phyloP scores from a whole-genome alignment of 2,113 vertebrate species.

The Vulpes vulpes region DNA sequence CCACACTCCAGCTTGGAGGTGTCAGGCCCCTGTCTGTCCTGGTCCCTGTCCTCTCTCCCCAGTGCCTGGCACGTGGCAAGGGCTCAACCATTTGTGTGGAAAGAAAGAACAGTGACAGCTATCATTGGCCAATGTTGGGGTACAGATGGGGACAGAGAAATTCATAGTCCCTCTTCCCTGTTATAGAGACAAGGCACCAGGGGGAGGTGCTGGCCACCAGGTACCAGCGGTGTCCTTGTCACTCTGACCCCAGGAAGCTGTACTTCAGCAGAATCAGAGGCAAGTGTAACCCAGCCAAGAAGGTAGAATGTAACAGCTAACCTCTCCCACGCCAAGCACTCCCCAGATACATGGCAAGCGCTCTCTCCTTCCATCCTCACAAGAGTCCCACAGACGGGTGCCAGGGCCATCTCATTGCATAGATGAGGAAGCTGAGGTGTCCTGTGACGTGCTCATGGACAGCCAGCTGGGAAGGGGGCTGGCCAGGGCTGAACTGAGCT shows the following conservation, averaged over 20 bases:
- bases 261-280: background rate
- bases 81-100: background rate
- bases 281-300: background rate
- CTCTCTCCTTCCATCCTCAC: background rate
- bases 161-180: background rate
- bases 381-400: background rate
- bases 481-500: background rate
- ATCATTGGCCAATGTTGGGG: rapidly evolving
- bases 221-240: background rate
- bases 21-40: background rate
- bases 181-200: background rate
- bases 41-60: background rate
- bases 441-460: background rate
- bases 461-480: too few species aligned
- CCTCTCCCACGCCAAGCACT: rapidly evolving
- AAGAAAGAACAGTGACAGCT: background rate
- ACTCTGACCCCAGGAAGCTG: background rate
- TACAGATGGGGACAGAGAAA: background rate
- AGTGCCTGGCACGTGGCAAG: background rate
- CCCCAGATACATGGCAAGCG: rapidly evolving
- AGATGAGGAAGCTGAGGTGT: background rate
- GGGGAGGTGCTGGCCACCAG: background rate
- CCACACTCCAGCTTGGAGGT: background rate
- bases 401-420: background rate
- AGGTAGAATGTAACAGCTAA: background rate